A percentile compares a stretch with the other conserved stretches of the same genome.
Evolutionary conservation across 1,140 invertebrate genomes (phyloP).

Genomic region (Stenopsyche tienmushanensis): DNA sequence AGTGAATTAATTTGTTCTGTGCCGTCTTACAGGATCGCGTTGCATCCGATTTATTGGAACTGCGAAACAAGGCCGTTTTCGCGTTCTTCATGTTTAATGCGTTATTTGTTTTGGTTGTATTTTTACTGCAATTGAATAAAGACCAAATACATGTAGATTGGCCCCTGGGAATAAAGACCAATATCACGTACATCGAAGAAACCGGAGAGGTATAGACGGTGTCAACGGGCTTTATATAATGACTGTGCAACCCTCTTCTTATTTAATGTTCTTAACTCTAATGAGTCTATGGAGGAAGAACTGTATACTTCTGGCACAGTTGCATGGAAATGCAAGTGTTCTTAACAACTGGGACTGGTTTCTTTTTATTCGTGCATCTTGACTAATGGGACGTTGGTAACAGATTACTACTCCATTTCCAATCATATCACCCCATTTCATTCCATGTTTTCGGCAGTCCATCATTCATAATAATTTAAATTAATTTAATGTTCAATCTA

Average conservation of each 20-base stretch:
- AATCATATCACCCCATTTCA: conserved; percentile 8
- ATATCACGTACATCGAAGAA: conserved; percentile 90
- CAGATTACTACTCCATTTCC: conserved; percentile 32
- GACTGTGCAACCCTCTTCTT: conserved; percentile 38
- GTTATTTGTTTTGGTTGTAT: conserved; percentile 97
- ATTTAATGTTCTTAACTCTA: conserved; percentile 46
- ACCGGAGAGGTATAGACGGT: conserved; percentile 74
- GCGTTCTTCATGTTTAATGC: conserved; percentile 99
- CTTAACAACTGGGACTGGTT: conserved; percentile 36
- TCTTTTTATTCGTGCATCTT: conserved; percentile 40
- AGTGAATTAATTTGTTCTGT: conserved; percentile 50
- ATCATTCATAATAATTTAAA: not conserved
- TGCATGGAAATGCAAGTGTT: conserved; percentile 48
- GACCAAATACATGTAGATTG: conserved; percentile 93
- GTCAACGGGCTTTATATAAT: conserved; percentile 31
- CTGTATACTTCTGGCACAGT: conserved; percentile 50
- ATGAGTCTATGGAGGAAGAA: conserved; percentile 49
- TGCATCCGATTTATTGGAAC: conserved; percentile 83
- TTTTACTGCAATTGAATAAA: conserved; percentile 97
- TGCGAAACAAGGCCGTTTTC: conserved; percentile 95
- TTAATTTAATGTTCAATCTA: not conserved
- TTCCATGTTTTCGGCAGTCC: not conserved
- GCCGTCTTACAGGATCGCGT: conserved; percentile 77
- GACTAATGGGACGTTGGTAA: conserved; percentile 40
- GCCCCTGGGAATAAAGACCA: conserved; percentile 91